A percentile compares a stretch with the other conserved stretches of the same genome.
Evolutionary conservation across 2,888 invertebrate genomes (phyloP).

Genomic region (Rhimphoctona megacephalus): DNA sequence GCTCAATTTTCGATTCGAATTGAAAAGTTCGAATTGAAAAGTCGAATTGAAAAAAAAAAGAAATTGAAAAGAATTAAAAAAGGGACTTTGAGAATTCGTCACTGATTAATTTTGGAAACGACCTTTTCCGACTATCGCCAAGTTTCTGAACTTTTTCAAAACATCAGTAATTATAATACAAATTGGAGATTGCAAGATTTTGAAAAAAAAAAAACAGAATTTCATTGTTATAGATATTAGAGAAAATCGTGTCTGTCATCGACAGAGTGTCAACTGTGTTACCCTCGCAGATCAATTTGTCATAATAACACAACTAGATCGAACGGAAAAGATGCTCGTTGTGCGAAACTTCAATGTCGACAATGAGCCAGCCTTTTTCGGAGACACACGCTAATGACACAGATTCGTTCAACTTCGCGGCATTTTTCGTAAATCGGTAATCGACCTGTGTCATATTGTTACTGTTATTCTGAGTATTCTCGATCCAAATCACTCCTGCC

Average conservation of each 20-base stretch:
- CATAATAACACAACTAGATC: constrained; percentile 68
- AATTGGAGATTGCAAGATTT: background rate
- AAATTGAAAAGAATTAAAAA: too few species aligned
- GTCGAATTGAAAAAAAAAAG: too few species aligned
- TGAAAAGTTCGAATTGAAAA: background rate
- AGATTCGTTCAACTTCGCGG: constrained; percentile 78
- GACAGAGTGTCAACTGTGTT: background rate
- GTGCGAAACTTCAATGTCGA: constrained; percentile 57
- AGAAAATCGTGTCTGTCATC: constrained; percentile 32
- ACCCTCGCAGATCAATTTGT: constrained; percentile 71
- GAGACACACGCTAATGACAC: constrained; percentile 75
- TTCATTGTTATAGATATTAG: background rate
- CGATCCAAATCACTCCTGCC: constrained; percentile 10
- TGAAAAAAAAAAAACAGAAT: background rate
- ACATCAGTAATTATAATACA: background rate
- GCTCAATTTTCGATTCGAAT: background rate
- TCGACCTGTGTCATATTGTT: constrained; percentile 38
- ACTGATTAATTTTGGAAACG: too few species aligned
- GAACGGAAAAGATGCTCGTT: constrained; percentile 65
- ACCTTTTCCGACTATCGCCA: background rate
- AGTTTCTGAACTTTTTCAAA: background rate
- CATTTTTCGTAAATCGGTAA: constrained; percentile 51
- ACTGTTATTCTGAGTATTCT: constrained; percentile 15
- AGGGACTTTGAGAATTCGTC: too few species aligned
- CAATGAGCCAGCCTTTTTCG: constrained; percentile 68